phyloP scores from a whole-genome alignment of 2,113 vertebrate genomes.

The Macaca fascicularis region T2T-MFA8v1.1 NC_088375.1:134211001-134211500 shows the following conservation, averaged over 20 bases:
- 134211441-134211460: neutral
- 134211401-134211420: neutral
- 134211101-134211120: constrained; percentile 16
- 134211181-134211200: neutral
- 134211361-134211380: neutral
- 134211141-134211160: neutral
- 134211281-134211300: accelerated
- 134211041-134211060: neutral
- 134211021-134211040: neutral
- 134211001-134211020: constrained; percentile 4
- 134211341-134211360: neutral
- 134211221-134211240: neutral
- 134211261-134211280: neutral
- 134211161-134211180: neutral
- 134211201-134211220: neutral
- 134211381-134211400: neutral
- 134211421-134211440: neutral
- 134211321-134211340: neutral
- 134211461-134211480: neutral
- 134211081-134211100: neutral
- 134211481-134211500: neutral
- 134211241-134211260: neutral
- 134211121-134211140: constrained; percentile 2
- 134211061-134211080: neutral
- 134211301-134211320: accelerated